Evolutionary conservation across 1,140 invertebrate species (phyloP).

Genomic region (Zaprionus nigranus): DNA sequence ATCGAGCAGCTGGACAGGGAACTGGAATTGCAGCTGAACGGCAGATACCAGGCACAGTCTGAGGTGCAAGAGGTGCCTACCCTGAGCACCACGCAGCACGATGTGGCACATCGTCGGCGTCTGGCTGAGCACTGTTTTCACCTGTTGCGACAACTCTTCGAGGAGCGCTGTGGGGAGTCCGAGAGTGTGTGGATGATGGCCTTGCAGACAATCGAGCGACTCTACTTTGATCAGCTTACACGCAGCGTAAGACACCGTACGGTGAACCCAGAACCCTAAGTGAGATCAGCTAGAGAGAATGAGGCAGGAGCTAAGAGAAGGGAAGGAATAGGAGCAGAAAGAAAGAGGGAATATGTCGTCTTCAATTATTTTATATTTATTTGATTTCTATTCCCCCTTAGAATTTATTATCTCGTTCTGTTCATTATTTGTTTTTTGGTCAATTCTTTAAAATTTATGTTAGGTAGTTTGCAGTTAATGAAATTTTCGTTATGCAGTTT

Average conservation of each 20-base stretch:
- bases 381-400: not conserved
- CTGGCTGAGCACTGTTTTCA: slow-evolving; percentile 9
- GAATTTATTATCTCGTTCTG: not conserved
- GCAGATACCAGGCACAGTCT: not conserved
- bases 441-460: too few relatives aligned
- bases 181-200: slow-evolving; percentile 1
- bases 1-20: slow-evolving; percentile 11
- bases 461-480: too few relatives aligned
- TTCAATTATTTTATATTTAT: not conserved
- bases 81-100: not conserved
- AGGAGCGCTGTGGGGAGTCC: slow-evolving; percentile 10
- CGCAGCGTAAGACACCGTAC: not conserved
- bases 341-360: not conserved
- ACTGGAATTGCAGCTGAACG: not conserved
- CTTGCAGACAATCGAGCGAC: slow-evolving; percentile 10
- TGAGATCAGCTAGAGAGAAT: not conserved
- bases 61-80: not conserved
- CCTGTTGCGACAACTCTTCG: slow-evolving; percentile 14
- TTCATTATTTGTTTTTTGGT: not conserved
- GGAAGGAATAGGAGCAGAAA: not conserved
- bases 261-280: not conserved
- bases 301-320: not conserved
- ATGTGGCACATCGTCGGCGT: not conserved
- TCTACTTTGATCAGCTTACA: slow-evolving; percentile 13
- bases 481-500: too few relatives aligned